A percentile compares a stretch with the other conserved stretches of the same genome.
phyloP scores from a whole-genome alignment of 1,140 invertebrate species.

The Probaryconus sp. region DNA sequence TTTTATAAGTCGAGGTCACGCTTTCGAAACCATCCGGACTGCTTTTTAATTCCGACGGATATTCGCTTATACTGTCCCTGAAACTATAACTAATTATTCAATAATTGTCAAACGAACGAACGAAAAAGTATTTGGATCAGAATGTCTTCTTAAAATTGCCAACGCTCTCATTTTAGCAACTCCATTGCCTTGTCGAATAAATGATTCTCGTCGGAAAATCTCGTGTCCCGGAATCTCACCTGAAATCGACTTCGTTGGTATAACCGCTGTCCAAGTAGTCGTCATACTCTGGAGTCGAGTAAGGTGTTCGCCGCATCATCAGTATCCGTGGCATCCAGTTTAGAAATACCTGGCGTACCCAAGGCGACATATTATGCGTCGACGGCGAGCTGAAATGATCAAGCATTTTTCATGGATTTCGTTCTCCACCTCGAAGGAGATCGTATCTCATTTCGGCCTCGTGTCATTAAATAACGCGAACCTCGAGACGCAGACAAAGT shows the following conservation, averaged over 20 bases:
- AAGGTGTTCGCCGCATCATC: slow-evolving; percentile 92
- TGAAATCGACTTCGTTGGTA: slow-evolving; percentile 87
- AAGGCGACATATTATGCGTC: slow-evolving; percentile 96
- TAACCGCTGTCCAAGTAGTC: slow-evolving; percentile 87
- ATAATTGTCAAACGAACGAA: slow-evolving; percentile 6
- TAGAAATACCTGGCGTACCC: slow-evolving; percentile 92
- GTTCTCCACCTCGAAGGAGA: slow-evolving; percentile 9
- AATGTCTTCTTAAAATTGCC: too few relatives aligned
- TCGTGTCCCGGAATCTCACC: slow-evolving; percentile 76
- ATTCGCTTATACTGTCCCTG: slow-evolving; percentile 80
- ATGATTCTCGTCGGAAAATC: not conserved
- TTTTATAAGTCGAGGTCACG: slow-evolving; percentile 82
- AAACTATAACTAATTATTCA: slow-evolving; percentile 60
- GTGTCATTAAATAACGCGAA: slow-evolving; percentile 19
- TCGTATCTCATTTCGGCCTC: slow-evolving; percentile 6
- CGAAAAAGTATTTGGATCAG: too few relatives aligned
- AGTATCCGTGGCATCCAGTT: slow-evolving; percentile 92
- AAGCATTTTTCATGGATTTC: slow-evolving; percentile 28
- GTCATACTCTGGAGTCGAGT: slow-evolving; percentile 88
- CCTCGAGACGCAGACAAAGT: not conserved
- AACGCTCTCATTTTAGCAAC: too few relatives aligned
- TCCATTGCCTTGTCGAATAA: too few relatives aligned
- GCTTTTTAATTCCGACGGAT: slow-evolving; percentile 79
- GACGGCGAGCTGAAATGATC: slow-evolving; percentile 89
- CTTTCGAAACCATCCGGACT: slow-evolving; percentile 80